These are phyloP conservation scores for Melanostigma gelatinosum DNA, from an alignment of 2,113 vertebrate genomes.

Conservation along the genomic window DNA sequence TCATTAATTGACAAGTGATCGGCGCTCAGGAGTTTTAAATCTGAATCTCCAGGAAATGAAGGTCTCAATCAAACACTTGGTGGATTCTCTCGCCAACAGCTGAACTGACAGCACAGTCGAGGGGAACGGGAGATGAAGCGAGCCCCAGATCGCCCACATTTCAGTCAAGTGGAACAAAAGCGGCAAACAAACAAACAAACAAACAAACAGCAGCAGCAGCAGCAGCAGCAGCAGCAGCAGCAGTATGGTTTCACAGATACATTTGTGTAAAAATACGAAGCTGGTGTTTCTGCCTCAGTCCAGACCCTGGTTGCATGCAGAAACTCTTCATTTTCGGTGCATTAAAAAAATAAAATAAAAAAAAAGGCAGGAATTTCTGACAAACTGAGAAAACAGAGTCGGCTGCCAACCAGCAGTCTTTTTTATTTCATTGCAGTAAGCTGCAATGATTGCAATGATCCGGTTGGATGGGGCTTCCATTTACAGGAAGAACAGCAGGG, in stretches of 20 bases:
- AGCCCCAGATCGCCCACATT: conserved; percentile 41
- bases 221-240: conserved; percentile 41
- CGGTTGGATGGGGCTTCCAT: too few species aligned
- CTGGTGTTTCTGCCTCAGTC: background rate
- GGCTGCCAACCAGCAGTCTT: conserved; percentile 5
- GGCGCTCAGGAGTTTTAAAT: background rate
- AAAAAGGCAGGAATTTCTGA: conserved; percentile 12
- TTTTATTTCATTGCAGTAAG: background rate
- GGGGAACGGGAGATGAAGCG: conserved; percentile 34
- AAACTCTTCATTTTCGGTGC: background rate
- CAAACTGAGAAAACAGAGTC: conserved; percentile 9
- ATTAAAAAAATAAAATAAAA: background rate
- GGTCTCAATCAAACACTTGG: background rate
- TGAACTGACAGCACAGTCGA: conserved; percentile 41
- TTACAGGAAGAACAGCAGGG: background rate
- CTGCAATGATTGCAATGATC: too few species aligned
- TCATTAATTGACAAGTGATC: background rate
- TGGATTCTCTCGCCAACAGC: conserved; percentile 14
- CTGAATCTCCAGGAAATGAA: conserved; percentile 2
- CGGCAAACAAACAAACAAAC: conserved; percentile 14
- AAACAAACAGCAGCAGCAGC: conserved; percentile 38
- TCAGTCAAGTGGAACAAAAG: conserved; percentile 55
- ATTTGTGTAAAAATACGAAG: too few species aligned
- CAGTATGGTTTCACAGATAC: conserved; percentile 5
- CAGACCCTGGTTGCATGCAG: background rate